Evolutionary conservation across 1,140 invertebrate genomes (phyloP).

Genomic region (Akabosia matsudoensis): DNA sequence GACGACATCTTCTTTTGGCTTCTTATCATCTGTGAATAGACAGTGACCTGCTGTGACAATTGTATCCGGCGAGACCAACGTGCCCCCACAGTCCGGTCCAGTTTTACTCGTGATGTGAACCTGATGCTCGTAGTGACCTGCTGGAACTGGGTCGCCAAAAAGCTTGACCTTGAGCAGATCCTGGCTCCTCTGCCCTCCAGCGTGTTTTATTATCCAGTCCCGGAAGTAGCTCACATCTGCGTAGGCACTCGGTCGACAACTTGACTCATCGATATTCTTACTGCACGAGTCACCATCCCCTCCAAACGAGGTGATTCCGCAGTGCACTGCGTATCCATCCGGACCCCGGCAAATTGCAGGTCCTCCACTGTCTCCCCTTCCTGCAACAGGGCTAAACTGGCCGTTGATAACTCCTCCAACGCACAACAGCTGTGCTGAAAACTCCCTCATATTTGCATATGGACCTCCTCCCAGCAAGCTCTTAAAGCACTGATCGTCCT

Average conservation of each 20-base stretch:
- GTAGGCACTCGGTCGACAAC: neutral
- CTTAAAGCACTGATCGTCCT: neutral
- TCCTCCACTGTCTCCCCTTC: neutral
- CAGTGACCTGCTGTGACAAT: neutral
- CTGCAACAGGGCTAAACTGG: neutral
- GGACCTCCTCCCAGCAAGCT: neutral
- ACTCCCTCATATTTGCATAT: neutral
- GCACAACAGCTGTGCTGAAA: neutral
- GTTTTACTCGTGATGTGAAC: neutral
- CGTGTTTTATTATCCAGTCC: neutral
- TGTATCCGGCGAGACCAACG: neutral
- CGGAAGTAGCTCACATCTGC: slow-evolving; percentile 12
- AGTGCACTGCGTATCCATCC: neutral
- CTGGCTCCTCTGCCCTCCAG: neutral
- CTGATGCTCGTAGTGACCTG: neutral
- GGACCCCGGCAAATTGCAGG: neutral
- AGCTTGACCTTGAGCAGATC: neutral
- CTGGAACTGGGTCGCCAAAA: neutral
- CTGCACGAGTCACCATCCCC: neutral
- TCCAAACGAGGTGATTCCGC: slow-evolving; percentile 1
- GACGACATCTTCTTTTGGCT: neutral
- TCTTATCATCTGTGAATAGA: neutral
- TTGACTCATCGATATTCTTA: neutral
- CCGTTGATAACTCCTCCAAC: neutral
- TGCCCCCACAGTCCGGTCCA: neutral